Evolutionary conservation across 2,113 vertebrate genomes (phyloP).

Genomic region (Pantherophis guttatus): DNA sequence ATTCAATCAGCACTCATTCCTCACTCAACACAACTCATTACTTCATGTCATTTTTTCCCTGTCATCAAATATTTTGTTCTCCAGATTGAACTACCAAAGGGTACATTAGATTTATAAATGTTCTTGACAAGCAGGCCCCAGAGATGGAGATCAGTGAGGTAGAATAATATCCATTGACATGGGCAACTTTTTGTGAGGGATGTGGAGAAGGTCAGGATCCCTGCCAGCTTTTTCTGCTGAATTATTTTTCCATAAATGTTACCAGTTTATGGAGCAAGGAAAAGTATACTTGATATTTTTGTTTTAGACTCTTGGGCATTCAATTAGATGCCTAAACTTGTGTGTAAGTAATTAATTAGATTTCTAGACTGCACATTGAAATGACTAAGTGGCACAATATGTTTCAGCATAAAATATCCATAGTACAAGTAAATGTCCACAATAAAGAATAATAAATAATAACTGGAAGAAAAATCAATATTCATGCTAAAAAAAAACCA

Average conservation of each 20-base stretch:
- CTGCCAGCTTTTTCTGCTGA: constrained; percentile 1
- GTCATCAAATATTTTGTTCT: constrained; percentile 9
- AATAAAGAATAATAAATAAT: not conserved
- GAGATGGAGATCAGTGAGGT: constrained; percentile 4
- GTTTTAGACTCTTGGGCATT: not conserved
- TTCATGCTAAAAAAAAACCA: not conserved
- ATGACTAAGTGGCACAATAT: not conserved
- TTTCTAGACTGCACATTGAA: not conserved
- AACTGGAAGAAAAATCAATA: not conserved
- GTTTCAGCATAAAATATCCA: not conserved
- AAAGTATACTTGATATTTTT: not conserved
- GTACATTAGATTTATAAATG: constrained; percentile 8
- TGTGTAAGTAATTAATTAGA: not conserved
- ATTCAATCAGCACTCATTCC: not conserved
- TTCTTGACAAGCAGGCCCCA: constrained; percentile 13
- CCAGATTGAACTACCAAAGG: constrained; percentile 2
- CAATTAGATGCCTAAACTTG: not conserved
- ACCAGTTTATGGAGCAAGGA: not conserved
- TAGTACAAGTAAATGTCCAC: not conserved
- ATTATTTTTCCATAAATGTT: not conserved
- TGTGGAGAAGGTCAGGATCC: not conserved
- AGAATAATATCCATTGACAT: constrained; percentile 25
- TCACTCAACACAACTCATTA: constrained; percentile 12
- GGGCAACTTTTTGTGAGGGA: not conserved
- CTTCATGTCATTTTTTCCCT: not conserved